Evolutionary conservation across 2,888 invertebrate species (phyloP).

Genomic region (Myathropa florea): DNA sequence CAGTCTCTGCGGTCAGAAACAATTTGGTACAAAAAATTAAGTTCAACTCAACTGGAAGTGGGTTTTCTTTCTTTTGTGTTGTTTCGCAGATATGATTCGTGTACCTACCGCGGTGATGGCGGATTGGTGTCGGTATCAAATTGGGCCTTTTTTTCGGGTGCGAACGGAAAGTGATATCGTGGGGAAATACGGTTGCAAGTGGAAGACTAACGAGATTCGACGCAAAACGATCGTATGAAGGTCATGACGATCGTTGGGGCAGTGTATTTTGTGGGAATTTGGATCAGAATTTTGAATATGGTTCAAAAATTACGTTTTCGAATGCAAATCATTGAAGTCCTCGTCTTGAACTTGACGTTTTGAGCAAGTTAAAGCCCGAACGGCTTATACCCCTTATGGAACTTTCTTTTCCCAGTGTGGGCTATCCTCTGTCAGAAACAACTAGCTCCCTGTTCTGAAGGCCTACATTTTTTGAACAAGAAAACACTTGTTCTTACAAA

Average conservation of each 20-base stretch:
- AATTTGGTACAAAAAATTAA: constrained; percentile 31
- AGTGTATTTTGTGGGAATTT: background rate
- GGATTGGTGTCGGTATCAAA: background rate
- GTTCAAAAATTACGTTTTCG: no score
- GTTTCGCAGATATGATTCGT: no score
- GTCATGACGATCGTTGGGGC: no score
- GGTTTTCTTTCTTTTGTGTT: background rate
- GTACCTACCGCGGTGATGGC: background rate
- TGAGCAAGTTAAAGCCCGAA: no score
- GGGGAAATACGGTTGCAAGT: background rate
- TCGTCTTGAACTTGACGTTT: no score
- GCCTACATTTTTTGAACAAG: no score
- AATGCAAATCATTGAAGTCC: no score
- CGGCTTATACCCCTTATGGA: no score
- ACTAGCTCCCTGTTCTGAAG: no score
- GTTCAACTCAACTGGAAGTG: constrained; percentile 26
- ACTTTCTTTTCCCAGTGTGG: no score
- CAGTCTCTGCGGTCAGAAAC: constrained; percentile 27
- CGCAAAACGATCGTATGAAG: background rate
- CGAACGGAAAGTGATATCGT: background rate
- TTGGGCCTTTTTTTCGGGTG: background rate
- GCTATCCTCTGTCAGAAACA: no score
- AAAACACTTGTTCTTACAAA: no score
- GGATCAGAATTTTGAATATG: background rate
- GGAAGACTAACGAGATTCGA: background rate